Evolutionary conservation across 2,888 invertebrate genomes (phyloP).

Genomic region (Horisme vitalbata): DNA sequence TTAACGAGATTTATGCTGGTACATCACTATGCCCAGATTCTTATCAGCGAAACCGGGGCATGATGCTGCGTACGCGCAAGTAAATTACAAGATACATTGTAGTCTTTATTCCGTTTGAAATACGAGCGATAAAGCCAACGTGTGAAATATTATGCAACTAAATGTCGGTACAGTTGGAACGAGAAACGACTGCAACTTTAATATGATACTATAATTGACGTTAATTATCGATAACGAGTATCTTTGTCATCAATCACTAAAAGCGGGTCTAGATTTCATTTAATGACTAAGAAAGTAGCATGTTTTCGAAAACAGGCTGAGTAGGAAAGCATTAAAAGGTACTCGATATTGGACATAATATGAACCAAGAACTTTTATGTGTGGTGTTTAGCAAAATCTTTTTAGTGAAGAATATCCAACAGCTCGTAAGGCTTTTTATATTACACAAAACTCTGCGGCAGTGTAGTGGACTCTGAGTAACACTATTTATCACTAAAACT

Average conservation of each 20-base stretch:
- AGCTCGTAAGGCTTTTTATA: too few species aligned
- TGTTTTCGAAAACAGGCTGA: too few species aligned
- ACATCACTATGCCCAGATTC: constrained; percentile 19
- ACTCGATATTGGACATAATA: too few species aligned
- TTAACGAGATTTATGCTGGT: constrained; percentile 3
- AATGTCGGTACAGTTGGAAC: constrained; percentile 15
- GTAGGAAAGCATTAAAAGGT: background rate
- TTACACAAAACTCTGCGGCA: too few species aligned
- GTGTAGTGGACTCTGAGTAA: too few species aligned
- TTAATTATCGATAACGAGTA: constrained; percentile 14
- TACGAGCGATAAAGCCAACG: constrained; percentile 12
- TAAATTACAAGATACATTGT: constrained; percentile 18
- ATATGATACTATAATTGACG: constrained; percentile 18
- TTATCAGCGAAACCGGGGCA: constrained; percentile 24
- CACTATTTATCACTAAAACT: too few species aligned
- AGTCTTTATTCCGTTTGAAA: constrained; percentile 9
- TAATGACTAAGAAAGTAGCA: too few species aligned
- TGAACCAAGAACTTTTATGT: too few species aligned
- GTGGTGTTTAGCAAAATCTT: too few species aligned
- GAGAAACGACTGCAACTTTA: constrained; percentile 4
- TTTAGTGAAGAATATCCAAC: too few species aligned
- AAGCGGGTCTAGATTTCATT: constrained; percentile 5
- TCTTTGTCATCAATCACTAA: constrained; percentile 12
- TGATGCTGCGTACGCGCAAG: constrained; percentile 6
- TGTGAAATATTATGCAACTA: constrained; percentile 22